Conservation (phyloP, 2,113 vertebrate genomes). For the Anolis carolinensis region DNA sequence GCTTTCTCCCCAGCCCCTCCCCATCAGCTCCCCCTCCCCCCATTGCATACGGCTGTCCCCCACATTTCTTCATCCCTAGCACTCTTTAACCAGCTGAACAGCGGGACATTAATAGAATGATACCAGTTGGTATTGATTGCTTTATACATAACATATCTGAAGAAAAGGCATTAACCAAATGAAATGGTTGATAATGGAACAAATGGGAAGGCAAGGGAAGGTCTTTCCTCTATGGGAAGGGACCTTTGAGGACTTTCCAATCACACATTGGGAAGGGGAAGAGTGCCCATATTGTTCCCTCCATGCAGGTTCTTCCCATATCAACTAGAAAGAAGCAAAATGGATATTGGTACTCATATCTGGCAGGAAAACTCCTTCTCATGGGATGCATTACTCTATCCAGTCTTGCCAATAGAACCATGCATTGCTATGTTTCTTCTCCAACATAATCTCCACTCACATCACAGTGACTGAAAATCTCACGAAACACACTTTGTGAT, state of each 20-base stretch:
- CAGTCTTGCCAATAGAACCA: too few relatives aligned
- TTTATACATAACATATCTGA: conserved; percentile 24
- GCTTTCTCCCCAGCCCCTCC: conserved; percentile 53
- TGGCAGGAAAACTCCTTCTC: too few relatives aligned
- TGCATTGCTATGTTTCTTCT: too few relatives aligned
- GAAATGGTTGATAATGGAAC: conserved; percentile 41
- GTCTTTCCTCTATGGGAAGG: conserved; percentile 41
- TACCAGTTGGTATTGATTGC: conserved; percentile 64
- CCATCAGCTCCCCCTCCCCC: conserved; percentile 15
- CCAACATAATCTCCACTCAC: too few relatives aligned
- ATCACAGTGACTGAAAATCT: too few relatives aligned
- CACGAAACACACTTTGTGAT: too few relatives aligned
- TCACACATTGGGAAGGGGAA: neutral
- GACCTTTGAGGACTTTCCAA: conserved; percentile 39
- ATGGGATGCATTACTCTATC: too few relatives aligned
- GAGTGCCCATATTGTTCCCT: neutral
- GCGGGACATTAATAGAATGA: conserved; percentile 62
- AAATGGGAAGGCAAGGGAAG: conserved; percentile 41
- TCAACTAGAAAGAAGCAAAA: too few relatives aligned
- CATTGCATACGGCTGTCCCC: conserved; percentile 47
- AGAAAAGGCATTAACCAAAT: conserved; percentile 51
- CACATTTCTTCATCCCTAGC: conserved; percentile 36
- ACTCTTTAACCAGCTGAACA: conserved; percentile 70
- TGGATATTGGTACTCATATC: too few relatives aligned
- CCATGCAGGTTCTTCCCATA: too few relatives aligned